These are phyloP conservation scores for Protophormia terraenovae DNA, from an alignment of 2,888 invertebrate genomes.

Conservation along the genomic window DNA sequence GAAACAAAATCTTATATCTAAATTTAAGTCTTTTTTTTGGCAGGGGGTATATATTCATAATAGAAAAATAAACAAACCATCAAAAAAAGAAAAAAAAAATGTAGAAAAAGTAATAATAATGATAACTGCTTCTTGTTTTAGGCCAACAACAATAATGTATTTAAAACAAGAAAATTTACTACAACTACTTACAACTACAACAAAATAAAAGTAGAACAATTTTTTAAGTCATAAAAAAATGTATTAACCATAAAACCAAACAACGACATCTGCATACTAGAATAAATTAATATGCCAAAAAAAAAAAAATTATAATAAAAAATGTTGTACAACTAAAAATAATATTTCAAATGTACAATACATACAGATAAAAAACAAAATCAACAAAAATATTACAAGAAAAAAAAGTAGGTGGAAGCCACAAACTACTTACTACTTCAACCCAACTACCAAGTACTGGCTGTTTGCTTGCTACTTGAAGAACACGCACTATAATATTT, in stretches of 20 bases:
- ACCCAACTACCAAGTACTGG: neutral
- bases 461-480: neutral
- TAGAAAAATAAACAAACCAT: neutral
- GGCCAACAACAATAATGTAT: slow-evolving; percentile 47
- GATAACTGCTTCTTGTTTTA: slow-evolving; percentile 52
- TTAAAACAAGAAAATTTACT: slow-evolving; percentile 21
- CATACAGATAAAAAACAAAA: neutral
- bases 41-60: neutral
- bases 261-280: slow-evolving; percentile 43
- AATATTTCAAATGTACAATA: neutral
- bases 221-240: slow-evolving; percentile 29
- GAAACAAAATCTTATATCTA: neutral
- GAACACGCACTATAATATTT: slow-evolving; percentile 2
- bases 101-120: slow-evolving; percentile 21
- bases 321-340: neutral
- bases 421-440: slow-evolving; percentile 7
- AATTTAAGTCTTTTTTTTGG: neutral
- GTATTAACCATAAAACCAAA: slow-evolving; percentile 42
- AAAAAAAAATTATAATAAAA: neutral
- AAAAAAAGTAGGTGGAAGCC: slow-evolving; percentile 42
- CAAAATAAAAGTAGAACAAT: slow-evolving; percentile 52
- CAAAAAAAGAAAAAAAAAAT: slow-evolving; percentile 3
- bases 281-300: slow-evolving; percentile 34
- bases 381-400: neutral
- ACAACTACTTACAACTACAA: neutral